Percentiles rank a stretch among this genome's conserved stretches.
phyloP scores from a whole-genome alignment of 2,113 vertebrate genomes.

The Rhipidura dahli region DNA sequence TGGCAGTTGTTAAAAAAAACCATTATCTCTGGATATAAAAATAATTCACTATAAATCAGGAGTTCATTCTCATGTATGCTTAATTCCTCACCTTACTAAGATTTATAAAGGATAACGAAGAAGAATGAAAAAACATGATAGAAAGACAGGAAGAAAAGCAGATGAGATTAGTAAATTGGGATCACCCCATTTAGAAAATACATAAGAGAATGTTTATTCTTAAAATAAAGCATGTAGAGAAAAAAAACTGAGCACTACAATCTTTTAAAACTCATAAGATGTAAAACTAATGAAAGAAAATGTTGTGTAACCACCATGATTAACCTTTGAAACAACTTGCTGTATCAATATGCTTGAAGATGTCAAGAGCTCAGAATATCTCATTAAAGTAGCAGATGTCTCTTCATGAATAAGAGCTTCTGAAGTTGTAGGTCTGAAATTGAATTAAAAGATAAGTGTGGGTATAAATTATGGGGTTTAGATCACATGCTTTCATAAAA shows the following conservation, averaged over 20 bases:
- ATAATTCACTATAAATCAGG: not conserved
- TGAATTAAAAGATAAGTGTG: not conserved
- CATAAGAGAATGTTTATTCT: not conserved
- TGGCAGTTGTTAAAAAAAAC: not conserved
- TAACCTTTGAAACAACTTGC: not conserved
- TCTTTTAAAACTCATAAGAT: not conserved
- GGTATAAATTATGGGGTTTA: not conserved
- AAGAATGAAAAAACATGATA: not conserved
- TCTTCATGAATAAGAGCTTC: not conserved
- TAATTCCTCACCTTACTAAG: not conserved
- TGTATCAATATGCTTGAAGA: not conserved
- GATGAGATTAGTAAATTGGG: not conserved
- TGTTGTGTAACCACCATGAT: not conserved
- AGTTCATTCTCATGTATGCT: not conserved
- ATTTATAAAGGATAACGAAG: not conserved
- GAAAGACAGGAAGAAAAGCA: not conserved
- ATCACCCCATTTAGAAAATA: not conserved
- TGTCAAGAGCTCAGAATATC: not conserved
- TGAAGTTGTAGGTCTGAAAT: not conserved
- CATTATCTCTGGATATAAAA: not conserved
- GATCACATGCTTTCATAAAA: not conserved
- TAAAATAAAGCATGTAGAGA: not conserved
- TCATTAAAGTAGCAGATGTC: not conserved
- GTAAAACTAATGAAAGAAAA: not conserved
- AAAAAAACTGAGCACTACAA: not conserved